Conservation (phyloP, 2,797 vertebrate species). For the Acrossocheilus fasciatus region DNA sequence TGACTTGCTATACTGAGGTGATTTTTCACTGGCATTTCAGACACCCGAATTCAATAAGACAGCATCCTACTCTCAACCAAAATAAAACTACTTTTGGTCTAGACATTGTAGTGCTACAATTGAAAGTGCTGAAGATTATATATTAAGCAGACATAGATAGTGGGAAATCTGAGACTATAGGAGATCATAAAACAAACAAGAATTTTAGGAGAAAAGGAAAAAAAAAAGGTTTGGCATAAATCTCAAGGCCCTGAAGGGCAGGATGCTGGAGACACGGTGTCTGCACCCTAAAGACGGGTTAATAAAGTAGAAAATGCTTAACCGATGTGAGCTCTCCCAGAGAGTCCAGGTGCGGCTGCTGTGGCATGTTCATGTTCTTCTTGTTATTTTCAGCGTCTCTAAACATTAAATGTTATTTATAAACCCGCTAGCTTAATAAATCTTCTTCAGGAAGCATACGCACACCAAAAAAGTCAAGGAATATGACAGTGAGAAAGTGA, state of each 20-base stretch:
- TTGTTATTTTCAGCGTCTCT: conserved; percentile 59
- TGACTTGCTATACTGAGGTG: background rate
- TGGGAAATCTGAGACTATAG: conserved; percentile 22
- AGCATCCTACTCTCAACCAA: conserved; percentile 4
- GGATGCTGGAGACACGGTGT: conserved; percentile 65
- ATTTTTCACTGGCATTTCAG: conserved; percentile 30
- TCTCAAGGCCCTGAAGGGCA: conserved; percentile 62
- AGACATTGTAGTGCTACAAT: background rate
- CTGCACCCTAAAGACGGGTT: conserved; percentile 65
- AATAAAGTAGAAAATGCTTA: conserved; percentile 68
- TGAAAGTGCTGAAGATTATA: background rate
- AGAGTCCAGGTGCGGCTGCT: conserved; percentile 62
- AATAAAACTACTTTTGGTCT: conserved; percentile 21
- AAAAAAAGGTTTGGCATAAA: conserved; percentile 60
- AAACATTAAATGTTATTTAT: conserved; percentile 66
- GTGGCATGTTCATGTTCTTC: conserved; percentile 55
- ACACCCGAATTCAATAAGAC: conserved; percentile 14
- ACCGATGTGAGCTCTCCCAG: conserved; percentile 63
- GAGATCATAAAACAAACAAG: conserved; percentile 42
- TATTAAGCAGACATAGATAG: background rate
- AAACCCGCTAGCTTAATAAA: conserved; percentile 64
- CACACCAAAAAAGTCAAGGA: conserved; percentile 52
- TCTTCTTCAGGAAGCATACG: conserved; percentile 47
- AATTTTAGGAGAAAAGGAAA: conserved; percentile 13
- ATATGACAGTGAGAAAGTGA: conserved; percentile 23